These are phyloP conservation scores for Opisthograptis luteolata DNA, from an alignment of 2,888 invertebrate species.

Conservation along the genomic window DNA sequence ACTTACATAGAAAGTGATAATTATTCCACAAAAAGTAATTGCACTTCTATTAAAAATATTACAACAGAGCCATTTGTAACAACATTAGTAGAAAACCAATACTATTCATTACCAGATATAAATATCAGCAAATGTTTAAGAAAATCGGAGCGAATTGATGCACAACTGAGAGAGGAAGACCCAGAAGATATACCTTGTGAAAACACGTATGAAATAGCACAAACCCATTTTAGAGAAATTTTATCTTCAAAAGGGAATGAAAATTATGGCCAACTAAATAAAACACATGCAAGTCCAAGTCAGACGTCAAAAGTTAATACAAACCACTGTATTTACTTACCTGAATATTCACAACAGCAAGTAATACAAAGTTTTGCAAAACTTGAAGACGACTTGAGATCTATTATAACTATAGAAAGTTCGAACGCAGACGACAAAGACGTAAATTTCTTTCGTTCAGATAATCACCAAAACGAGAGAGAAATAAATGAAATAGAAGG, in stretches of 20 bases:
- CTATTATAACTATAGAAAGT: constrained; percentile 75
- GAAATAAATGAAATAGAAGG: constrained; percentile 82
- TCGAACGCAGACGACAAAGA: constrained; percentile 73
- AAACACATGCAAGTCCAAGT: constrained; percentile 51
- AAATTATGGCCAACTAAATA: constrained; percentile 75
- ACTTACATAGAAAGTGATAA: constrained; percentile 72
- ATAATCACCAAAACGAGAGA: constrained; percentile 79
- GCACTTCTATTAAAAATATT: constrained; percentile 74
- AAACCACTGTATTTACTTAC: constrained; percentile 53
- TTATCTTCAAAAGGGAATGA: constrained; percentile 62
- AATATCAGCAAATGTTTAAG: constrained; percentile 88
- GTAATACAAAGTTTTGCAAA: constrained; percentile 68
- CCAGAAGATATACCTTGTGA: constrained; percentile 73
- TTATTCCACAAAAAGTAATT: constrained; percentile 67
- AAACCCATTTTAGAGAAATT: constrained; percentile 73
- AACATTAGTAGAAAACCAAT: constrained; percentile 87
- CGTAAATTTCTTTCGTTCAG: constrained; percentile 58
- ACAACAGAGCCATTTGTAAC: constrained; percentile 80
- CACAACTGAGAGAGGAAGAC: constrained; percentile 85
- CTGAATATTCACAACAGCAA: constrained; percentile 65
- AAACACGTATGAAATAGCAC: constrained; percentile 76
- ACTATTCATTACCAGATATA: constrained; percentile 88
- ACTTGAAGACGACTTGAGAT: constrained; percentile 78
- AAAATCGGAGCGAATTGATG: constrained; percentile 89
- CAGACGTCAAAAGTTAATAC: constrained; percentile 49